Conservation (phyloP, 1,140 invertebrate species). For the Argopecten irradians region DNA sequence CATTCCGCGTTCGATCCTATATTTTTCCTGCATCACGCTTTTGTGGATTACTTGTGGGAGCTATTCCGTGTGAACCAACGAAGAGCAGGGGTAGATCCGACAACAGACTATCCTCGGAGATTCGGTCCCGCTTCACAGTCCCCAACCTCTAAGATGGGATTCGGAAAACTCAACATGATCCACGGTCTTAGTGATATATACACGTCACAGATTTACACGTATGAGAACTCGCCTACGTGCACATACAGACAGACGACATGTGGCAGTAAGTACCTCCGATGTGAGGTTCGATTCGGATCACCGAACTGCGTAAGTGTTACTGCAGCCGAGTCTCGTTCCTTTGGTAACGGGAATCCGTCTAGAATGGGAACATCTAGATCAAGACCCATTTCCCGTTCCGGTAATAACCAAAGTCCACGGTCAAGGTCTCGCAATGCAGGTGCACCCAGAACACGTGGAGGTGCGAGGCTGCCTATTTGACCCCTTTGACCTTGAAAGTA, state of each 20-base stretch:
- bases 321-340: neutral
- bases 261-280: slow-evolving; percentile 59
- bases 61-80: slow-evolving; percentile 55
- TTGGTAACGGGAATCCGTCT: neutral
- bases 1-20: slow-evolving; percentile 56
- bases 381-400: slow-evolving; percentile 37
- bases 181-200: slow-evolving; percentile 66
- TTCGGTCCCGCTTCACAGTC: slow-evolving; percentile 51
- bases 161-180: slow-evolving; percentile 62
- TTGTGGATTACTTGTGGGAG: slow-evolving; percentile 62
- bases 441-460: neutral
- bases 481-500: too few relatives aligned
- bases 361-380: slow-evolving; percentile 33
- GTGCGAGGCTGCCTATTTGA: too few relatives aligned
- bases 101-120: slow-evolving; percentile 57
- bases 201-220: slow-evolving; percentile 61
- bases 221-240: slow-evolving; percentile 63
- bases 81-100: slow-evolving; percentile 54
- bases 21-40: slow-evolving; percentile 60
- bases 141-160: slow-evolving; percentile 52
- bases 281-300: slow-evolving; percentile 43
- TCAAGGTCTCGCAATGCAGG: slow-evolving; percentile 29
- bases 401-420: slow-evolving; percentile 35
- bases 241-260: slow-evolving; percentile 55
- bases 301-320: slow-evolving; percentile 44